Conservation (phyloP, 2,113 vertebrate genomes). For the Upupa epops region DNA sequence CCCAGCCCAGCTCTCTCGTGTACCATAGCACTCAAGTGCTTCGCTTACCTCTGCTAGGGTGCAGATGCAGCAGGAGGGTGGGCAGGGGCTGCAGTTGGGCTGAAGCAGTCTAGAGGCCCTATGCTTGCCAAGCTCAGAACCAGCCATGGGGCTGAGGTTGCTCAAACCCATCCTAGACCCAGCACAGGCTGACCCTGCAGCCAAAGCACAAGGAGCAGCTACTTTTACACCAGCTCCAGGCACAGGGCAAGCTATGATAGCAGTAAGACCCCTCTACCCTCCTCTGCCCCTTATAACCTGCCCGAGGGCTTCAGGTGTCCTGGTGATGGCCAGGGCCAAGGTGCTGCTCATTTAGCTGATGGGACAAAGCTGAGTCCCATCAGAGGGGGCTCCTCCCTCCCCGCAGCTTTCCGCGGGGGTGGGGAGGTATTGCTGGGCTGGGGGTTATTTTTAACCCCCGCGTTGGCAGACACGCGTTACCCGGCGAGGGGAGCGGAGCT, state of each 20-base stretch:
- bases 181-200: background rate
- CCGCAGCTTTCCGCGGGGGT: background rate
- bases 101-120: background rate
- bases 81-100: accelerated
- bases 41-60: background rate
- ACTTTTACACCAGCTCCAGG: background rate
- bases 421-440: accelerated
- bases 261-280: accelerated
- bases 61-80: background rate
- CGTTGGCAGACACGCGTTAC: background rate
- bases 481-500: background rate
- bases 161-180: background rate
- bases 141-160: too few relatives aligned
- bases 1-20: accelerated
- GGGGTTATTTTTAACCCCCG: background rate
- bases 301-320: background rate
- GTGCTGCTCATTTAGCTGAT: background rate
- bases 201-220: accelerated
- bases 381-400: background rate
- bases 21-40: accelerated
- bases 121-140: accelerated
- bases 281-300: background rate
- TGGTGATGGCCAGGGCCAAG: background rate
- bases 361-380: background rate
- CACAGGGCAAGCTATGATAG: accelerated